phyloP scores from a whole-genome alignment of 2,797 vertebrate species.

The Centropyge bicolor region DNA sequence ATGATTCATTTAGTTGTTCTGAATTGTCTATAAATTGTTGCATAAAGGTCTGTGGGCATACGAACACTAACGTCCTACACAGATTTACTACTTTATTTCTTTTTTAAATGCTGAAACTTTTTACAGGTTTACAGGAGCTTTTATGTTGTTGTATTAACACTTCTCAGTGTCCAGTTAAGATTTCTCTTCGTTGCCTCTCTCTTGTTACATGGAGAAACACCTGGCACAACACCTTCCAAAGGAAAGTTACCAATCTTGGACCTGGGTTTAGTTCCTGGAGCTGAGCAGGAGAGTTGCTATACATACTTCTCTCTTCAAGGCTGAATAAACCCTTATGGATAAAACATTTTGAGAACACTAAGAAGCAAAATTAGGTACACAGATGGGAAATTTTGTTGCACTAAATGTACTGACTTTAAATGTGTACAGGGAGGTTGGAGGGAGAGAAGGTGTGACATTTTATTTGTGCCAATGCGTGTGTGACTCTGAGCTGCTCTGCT shows the following conservation, averaged over 20 bases:
- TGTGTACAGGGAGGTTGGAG: not conserved
- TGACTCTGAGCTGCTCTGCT: not conserved
- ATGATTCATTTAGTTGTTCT: not conserved
- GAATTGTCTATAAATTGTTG: not conserved
- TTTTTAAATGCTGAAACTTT: not conserved
- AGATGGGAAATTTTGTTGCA: not conserved
- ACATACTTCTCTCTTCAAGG: not conserved
- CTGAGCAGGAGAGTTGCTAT: not conserved
- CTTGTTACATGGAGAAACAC: not conserved
- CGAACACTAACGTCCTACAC: not conserved
- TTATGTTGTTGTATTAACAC: too few relatives aligned
- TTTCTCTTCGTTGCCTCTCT: not conserved
- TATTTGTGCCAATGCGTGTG: not conserved
- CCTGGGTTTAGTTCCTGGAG: not conserved
- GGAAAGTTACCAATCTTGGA: not conserved
- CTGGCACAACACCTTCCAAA: not conserved
- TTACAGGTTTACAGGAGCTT: not conserved
- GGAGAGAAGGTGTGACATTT: not conserved
- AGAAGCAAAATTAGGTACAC: not conserved
- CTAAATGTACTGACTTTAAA: not conserved
- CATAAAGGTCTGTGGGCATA: not conserved
- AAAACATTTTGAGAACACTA: not conserved
- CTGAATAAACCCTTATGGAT: not conserved
- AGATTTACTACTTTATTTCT: not conserved
- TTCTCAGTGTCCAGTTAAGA: not conserved